These are phyloP conservation scores for Tetramorium parvispinum DNA, from an alignment of 1,140 invertebrate genomes.

Conservation along the genomic window DNA sequence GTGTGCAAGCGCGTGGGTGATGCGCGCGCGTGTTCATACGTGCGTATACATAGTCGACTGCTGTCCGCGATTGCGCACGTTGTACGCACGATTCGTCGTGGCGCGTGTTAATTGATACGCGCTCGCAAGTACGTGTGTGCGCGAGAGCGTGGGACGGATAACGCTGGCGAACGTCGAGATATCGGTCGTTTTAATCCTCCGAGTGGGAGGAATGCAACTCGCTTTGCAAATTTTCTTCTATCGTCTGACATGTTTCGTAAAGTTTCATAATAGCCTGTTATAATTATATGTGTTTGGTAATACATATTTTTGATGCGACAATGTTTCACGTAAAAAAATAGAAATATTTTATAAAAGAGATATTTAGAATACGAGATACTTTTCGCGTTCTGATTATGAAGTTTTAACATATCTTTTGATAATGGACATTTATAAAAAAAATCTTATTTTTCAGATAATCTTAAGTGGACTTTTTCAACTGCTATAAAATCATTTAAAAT, in stretches of 20 bases:
- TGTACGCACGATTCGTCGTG: conserved; percentile 38
- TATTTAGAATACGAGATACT: not conserved
- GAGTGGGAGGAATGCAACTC: conserved; percentile 3
- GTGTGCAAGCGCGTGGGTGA: conserved; percentile 17
- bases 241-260: conserved; percentile 11
- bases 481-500: not conserved
- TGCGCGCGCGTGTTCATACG: not conserved
- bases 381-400: not conserved
- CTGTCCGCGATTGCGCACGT: conserved; percentile 58
- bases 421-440: not conserved
- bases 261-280: not conserved
- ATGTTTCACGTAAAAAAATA: not conserved
- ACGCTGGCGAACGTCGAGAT: conserved; percentile 40
- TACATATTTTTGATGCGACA: not conserved
- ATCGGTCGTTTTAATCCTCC: conserved; percentile 34
- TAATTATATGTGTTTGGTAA: not conserved
- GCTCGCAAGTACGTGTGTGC: conserved; percentile 7
- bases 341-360: not conserved
- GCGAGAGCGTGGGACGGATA: conserved; percentile 55
- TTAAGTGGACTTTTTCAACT: not conserved
- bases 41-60: not conserved
- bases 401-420: not conserved
- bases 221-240: conserved; percentile 35
- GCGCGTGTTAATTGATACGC: conserved; percentile 72
- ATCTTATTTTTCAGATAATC: not conserved